A percentile compares a stretch with the other conserved stretches of the same genome.
Conservation (phyloP, 2,113 vertebrate genomes). For the Apaloderma vittatum region DNA sequence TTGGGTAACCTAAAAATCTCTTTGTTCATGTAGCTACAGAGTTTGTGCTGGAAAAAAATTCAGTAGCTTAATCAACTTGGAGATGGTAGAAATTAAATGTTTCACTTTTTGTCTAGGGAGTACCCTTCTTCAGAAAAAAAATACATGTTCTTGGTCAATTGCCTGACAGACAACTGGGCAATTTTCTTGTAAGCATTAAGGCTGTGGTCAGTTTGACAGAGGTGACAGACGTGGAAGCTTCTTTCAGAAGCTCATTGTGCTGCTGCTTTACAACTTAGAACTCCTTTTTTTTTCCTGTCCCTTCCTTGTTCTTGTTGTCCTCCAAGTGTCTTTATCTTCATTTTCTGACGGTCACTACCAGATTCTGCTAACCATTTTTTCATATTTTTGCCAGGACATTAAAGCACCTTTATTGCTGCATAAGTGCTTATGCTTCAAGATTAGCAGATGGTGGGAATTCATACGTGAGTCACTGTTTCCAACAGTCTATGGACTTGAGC, state of each 20-base stretch:
- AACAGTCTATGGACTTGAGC: accelerated
- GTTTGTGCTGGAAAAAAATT: neutral
- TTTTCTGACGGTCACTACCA: slow-evolving; percentile 35
- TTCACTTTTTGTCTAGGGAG: neutral
- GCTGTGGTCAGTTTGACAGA: neutral
- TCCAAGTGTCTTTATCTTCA: neutral
- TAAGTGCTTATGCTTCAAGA: slow-evolving; percentile 25
- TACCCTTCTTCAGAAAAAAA: neutral
- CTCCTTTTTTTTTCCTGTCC: neutral
- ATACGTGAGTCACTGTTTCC: slow-evolving; percentile 24
- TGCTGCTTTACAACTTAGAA: neutral
- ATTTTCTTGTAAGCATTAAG: neutral
- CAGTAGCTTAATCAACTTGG: neutral
- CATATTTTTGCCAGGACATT: slow-evolving; percentile 15
- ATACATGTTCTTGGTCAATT: neutral
- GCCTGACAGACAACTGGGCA: neutral
- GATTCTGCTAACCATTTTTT: neutral
- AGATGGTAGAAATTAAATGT: neutral
- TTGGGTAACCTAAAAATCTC: neutral
- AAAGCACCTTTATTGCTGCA: neutral
- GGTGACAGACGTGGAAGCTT: too few species aligned
- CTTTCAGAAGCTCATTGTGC: neutral
- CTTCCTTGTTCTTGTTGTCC: neutral
- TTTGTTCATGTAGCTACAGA: neutral
- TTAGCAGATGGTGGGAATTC: slow-evolving; percentile 39